Evolutionary conservation across 2,888 invertebrate genomes (phyloP).

Genomic region (Galerucella nymphaeae): DNA sequence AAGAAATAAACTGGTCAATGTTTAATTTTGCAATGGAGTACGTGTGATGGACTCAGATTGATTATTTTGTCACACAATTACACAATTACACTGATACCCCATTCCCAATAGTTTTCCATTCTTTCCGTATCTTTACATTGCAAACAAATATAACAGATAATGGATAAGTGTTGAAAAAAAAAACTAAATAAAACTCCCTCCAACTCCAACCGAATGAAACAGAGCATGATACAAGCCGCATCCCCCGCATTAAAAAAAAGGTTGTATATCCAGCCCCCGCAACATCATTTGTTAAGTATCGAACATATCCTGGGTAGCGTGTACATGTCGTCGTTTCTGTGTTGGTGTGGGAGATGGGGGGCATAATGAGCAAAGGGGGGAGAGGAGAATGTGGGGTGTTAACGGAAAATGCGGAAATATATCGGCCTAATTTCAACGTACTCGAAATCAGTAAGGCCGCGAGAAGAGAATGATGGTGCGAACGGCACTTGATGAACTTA

Average conservation of each 20-base stretch:
- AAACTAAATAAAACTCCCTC: background rate
- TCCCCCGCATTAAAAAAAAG: conserved; percentile 1
- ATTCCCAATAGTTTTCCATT: too few species aligned
- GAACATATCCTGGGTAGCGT: conserved; percentile 31
- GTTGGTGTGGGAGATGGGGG: conserved; percentile 6
- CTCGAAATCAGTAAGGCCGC: conserved; percentile 49
- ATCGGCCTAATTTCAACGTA: conserved; percentile 52
- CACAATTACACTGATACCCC: too few species aligned
- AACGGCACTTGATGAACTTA: conserved; percentile 65
- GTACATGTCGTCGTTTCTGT: conserved; percentile 32
- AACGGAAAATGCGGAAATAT: conserved; percentile 42
- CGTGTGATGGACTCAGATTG: too few species aligned
- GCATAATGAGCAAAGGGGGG: conserved; percentile 26
- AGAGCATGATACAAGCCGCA: background rate
- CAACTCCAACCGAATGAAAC: background rate
- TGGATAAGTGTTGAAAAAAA: background rate
- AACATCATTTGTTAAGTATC: conserved; percentile 41
- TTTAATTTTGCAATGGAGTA: too few species aligned
- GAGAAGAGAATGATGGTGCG: conserved; percentile 53
- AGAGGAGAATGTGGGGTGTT: background rate
- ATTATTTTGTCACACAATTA: too few species aligned
- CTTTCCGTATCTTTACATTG: too few species aligned
- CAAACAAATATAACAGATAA: too few species aligned
- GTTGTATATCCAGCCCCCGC: conserved; percentile 6
- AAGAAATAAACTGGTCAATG: too few species aligned